These are phyloP conservation scores for Uloborus diversus DNA, from an alignment of 1,140 invertebrate species.

Conservation along the genomic window DNA sequence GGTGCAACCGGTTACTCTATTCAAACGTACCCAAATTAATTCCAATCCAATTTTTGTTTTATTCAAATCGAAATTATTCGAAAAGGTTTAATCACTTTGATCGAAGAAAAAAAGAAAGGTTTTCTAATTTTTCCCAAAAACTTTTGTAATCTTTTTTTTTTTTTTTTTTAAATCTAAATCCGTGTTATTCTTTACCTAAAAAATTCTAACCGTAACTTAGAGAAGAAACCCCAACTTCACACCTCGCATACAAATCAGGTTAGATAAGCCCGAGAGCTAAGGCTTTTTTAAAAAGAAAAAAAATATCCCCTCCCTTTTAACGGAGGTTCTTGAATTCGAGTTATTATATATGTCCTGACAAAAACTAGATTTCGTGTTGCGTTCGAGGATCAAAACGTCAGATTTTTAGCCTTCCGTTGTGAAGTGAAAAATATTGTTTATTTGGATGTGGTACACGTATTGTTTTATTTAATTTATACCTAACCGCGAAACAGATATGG, in stretches of 20 bases:
- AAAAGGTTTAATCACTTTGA: too few species aligned
- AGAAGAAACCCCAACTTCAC: neutral
- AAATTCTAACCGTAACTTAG: conserved; percentile 7
- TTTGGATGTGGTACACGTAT: neutral
- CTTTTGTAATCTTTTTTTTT: too few species aligned
- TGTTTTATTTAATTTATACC: neutral
- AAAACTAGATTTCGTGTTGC: conserved; percentile 27
- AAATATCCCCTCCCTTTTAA: neutral
- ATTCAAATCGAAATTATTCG: too few species aligned
- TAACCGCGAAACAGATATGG: too few species aligned
- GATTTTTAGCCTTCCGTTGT: neutral
- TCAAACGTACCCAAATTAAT: too few species aligned
- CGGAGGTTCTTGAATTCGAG: conserved; percentile 23
- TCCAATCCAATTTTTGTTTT: too few species aligned
- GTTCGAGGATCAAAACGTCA: conserved; percentile 51
- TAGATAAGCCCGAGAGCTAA: neutral
- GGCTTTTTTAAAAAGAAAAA: neutral
- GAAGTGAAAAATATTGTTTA: conserved; percentile 25
- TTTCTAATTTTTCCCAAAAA: too few species aligned
- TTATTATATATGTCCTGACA: conserved; percentile 55
- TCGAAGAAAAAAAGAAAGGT: too few species aligned
- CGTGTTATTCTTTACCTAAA: conserved; percentile 22
- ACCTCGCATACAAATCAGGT: conserved; percentile 32
- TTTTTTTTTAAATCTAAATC: too few species aligned
- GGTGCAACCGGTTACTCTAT: too few species aligned